Evolutionary conservation across 2,888 invertebrate species (phyloP), one percentile per base, ranked within the genome.

Genomic region (Empis stercorea): DNA sequence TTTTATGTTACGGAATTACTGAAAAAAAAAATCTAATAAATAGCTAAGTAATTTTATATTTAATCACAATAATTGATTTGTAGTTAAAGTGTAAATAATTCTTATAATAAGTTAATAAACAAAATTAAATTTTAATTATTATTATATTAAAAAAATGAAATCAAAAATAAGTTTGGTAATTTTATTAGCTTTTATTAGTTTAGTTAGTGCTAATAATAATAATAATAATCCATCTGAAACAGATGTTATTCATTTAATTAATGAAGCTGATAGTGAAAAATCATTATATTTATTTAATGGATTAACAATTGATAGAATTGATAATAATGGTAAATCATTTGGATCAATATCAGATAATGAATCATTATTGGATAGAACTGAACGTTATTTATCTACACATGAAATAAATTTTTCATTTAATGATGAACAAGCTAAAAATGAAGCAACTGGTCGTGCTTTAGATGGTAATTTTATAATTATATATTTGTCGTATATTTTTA

Each of bases 371-470:
- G 73, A 73, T 51, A 70, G 73, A 52, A 64, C 72, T 54, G 61
- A 71, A 50, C 66, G 71, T 49, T 75, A 71, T 57, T 56, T 75
- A 52, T 59, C 63, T 44, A 70, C 67, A 34, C 73, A 74, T 52
- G 71, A 73, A 55, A 54, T 75, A 47, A 70, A 67, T 55, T 61
- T 74, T 42, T 62, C 71, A 44, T 62, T 65, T 59, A 63, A 62
- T 43, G 61, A 61, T 51, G 61, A 62, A 43, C 58, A 61, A 46
- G 55, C 56, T 45, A 62, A 63, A 36, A 53, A 58, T 43, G 64
- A 65, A 47, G 60, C 59, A 58, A 62, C 55, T 56, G 65, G 60
- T 57, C 67, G 59, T 58, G 62, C 59, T 50, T 61, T 65, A 56
- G 66, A 66, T 52, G 65, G 65, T 66, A 55, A 64, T 48, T 44